phyloP scores from a whole-genome alignment of 2,797 vertebrate species.

The Cuniculus paca region DNA sequence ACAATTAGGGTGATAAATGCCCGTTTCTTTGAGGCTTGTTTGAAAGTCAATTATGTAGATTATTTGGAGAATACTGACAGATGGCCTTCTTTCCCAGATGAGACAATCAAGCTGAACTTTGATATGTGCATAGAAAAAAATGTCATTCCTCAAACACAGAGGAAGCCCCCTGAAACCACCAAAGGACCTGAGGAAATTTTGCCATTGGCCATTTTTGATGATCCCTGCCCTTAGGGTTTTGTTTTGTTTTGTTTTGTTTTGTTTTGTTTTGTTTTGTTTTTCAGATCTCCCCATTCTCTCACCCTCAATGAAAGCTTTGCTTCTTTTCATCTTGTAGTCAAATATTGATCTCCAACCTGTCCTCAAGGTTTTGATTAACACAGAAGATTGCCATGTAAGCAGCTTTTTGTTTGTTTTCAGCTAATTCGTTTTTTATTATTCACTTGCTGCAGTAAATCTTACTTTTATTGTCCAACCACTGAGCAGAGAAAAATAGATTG shows the following conservation, averaged over 20 bases:
- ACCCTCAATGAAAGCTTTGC: constrained; percentile 84
- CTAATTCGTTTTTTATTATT: constrained; percentile 91
- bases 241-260: too few species aligned
- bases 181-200: constrained; percentile 86
- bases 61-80: constrained; percentile 91
- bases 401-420: constrained; percentile 90
- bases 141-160: constrained; percentile 88
- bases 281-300: constrained; percentile 49
- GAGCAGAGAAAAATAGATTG: constrained; percentile 89
- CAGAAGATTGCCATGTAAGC: constrained; percentile 87
- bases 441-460: constrained; percentile 89
- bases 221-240: constrained; percentile 77
- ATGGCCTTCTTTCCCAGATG: constrained; percentile 88
- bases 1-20: constrained; percentile 91
- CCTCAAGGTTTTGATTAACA: constrained; percentile 90
- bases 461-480: constrained; percentile 88
- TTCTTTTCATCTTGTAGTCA: constrained; percentile 88
- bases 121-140: constrained; percentile 87
- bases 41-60: constrained; percentile 92
- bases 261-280: too few species aligned
- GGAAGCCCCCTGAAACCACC: constrained; percentile 85
- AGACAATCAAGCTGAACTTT: constrained; percentile 90
- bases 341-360: constrained; percentile 90
- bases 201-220: constrained; percentile 87
- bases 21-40: constrained; percentile 88